A percentile compares a stretch with the other conserved stretches of the same genome.
Conservation (phyloP, 2,888 invertebrate genomes). For the Stenodema calcarata region DNA sequence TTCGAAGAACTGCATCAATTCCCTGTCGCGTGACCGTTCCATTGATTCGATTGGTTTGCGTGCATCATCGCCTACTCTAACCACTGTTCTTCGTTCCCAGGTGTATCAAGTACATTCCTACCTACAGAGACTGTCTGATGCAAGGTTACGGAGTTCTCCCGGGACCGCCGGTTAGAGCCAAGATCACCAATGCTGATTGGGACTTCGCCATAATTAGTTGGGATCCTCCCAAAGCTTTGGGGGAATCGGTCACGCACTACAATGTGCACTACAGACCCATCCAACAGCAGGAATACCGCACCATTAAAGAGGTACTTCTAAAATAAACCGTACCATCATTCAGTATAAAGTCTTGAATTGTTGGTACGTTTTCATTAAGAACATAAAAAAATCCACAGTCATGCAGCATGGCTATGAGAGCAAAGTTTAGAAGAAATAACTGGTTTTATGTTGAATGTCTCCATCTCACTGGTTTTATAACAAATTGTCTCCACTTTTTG, state of each 20-base stretch:
- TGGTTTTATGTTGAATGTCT: too few species aligned
- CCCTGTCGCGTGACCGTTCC: too few species aligned
- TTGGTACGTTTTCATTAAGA: too few species aligned
- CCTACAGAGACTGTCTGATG: conserved; percentile 81
- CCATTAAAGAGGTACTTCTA: conserved; percentile 66
- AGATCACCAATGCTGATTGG: conserved; percentile 75
- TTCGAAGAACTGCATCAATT: too few species aligned
- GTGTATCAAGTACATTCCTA: conserved; percentile 81
- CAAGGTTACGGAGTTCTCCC: conserved; percentile 86
- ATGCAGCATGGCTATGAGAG: too few species aligned
- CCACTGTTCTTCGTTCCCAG: too few species aligned
- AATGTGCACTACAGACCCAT: conserved; percentile 69
- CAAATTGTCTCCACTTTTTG: too few species aligned
- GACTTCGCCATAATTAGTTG: conserved; percentile 81
- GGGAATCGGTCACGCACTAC: conserved; percentile 72
- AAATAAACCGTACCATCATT: too few species aligned
- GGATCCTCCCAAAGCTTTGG: conserved; percentile 73
- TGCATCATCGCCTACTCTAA: conserved; percentile 20
- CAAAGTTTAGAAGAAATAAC: too few species aligned
- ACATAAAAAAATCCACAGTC: too few species aligned
- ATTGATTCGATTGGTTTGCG: background rate
- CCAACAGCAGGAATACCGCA: conserved; percentile 67
- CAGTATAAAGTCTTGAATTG: too few species aligned
- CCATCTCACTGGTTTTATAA: too few species aligned
- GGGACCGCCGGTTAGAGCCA: conserved; percentile 73